Evolutionary conservation across 2,888 invertebrate species (phyloP).

Genomic region (Cetonia aurata): DNA sequence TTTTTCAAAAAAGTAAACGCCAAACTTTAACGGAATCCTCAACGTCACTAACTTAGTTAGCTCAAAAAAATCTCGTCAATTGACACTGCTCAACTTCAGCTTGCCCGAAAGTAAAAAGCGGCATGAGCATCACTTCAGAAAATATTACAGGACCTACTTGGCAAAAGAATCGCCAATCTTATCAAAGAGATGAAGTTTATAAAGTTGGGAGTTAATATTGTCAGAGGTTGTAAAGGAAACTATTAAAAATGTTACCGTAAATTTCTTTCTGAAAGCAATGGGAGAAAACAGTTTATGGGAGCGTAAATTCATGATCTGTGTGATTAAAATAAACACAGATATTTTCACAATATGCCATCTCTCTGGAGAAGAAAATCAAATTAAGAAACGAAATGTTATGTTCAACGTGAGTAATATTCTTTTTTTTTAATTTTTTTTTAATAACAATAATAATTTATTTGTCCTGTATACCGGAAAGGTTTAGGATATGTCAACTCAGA

Average conservation of each 20-base stretch:
- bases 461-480: no score
- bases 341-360: background rate
- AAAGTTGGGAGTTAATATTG: slow-evolving; percentile 5
- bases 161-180: slow-evolving; percentile 1
- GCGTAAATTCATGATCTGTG: slow-evolving; percentile 17
- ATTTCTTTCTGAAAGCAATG: slow-evolving; percentile 3
- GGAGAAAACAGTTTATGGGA: slow-evolving; percentile 14
- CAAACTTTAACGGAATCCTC: slow-evolving; percentile 8
- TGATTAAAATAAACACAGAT: slow-evolving; percentile 23
- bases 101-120: background rate
- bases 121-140: no score
- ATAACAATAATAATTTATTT: no score
- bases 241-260: slow-evolving; percentile 5
- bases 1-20: no score
- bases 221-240: slow-evolving; percentile 9
- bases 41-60: background rate
- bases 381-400: slow-evolving; percentile 23
- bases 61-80: background rate
- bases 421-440: no score
- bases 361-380: background rate
- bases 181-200: background rate
- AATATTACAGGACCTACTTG: no score
- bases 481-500: no score
- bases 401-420: slow-evolving; percentile 3
- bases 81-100: background rate